A percentile compares a stretch with the other conserved stretches of the same genome.
Evolutionary conservation across 1,140 invertebrate species (phyloP).

Genomic region (Hyphantria cunea): DNA sequence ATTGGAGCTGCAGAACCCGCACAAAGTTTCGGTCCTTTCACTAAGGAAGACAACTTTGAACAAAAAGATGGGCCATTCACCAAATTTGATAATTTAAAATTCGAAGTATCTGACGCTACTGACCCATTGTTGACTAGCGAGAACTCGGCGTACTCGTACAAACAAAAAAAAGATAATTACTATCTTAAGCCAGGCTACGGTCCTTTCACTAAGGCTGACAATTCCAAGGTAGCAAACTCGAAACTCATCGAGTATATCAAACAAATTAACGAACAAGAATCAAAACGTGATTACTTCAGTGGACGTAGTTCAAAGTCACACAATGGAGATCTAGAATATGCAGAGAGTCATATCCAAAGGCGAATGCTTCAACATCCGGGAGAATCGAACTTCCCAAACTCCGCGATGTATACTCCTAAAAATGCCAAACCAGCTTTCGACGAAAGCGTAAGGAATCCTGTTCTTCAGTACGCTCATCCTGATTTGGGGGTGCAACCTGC

Average conservation of each 20-base stretch:
- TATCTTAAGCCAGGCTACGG: constrained; percentile 76
- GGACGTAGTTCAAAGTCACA: constrained; percentile 79
- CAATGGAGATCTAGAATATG: constrained; percentile 70
- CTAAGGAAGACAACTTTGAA: constrained; percentile 79
- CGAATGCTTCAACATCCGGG: constrained; percentile 86
- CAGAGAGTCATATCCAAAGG: constrained; percentile 84
- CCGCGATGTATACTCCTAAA: constrained; percentile 83
- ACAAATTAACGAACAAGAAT: constrained; percentile 84
- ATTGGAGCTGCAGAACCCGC: constrained; percentile 57
- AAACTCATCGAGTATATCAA: constrained; percentile 85
- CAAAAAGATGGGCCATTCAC: constrained; percentile 77
- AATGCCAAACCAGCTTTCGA: constrained; percentile 83
- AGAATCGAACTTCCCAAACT: constrained; percentile 84
- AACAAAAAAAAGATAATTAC: constrained; percentile 72
- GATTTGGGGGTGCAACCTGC: constrained; percentile 89
- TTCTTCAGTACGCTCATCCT: constrained; percentile 90
- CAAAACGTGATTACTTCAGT: constrained; percentile 82
- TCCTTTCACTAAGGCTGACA: constrained; percentile 83
- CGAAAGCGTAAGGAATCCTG: constrained; percentile 86
- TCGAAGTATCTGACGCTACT: constrained; percentile 55
- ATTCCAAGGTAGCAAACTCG: constrained; percentile 80
- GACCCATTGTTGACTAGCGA: constrained; percentile 66
- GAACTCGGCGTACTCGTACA: constrained; percentile 62
- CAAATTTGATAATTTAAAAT: constrained; percentile 78
- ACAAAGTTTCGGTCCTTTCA: constrained; percentile 75